Evolutionary conservation across 2,888 invertebrate genomes (phyloP).

Genomic region (Drosophila neutralis): DNA sequence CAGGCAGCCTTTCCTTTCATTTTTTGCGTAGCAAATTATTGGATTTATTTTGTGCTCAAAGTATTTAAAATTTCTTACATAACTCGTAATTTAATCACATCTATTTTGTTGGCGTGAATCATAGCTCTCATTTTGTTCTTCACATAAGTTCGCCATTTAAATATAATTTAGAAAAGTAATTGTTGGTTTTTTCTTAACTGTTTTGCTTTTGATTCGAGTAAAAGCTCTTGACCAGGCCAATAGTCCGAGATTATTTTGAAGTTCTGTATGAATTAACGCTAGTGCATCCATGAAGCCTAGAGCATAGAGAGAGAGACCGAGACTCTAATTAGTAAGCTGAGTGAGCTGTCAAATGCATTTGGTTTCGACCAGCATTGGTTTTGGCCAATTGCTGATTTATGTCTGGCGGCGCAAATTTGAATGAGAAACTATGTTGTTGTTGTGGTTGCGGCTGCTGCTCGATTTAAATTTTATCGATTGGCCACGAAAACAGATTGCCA

Average conservation of each 20-base stretch:
- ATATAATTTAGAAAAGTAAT: too few species aligned
- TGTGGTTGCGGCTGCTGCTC: slow-evolving; percentile 14
- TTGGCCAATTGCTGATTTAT: slow-evolving; percentile 44
- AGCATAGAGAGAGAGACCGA: background rate
- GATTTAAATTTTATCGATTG: slow-evolving; percentile 49
- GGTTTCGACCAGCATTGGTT: slow-evolving; percentile 6
- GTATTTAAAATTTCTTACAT: background rate
- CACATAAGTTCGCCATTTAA: too few species aligned
- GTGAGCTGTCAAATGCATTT: slow-evolving; percentile 3
- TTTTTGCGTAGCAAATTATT: background rate
- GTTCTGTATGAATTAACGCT: background rate
- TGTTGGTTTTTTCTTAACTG: too few species aligned
- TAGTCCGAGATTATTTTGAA: background rate
- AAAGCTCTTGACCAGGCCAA: background rate
- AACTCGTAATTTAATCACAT: background rate
- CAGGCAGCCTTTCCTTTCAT: background rate
- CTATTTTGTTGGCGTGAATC: background rate
- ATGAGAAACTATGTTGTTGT: slow-evolving; percentile 3
- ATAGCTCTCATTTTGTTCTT: background rate
- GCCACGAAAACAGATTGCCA: slow-evolving; percentile 53
- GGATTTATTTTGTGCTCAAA: background rate
- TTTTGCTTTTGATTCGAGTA: background rate
- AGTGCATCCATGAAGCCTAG: background rate
- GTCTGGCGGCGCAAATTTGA: slow-evolving; percentile 29
- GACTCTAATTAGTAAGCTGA: slow-evolving; percentile 31